Conservation (phyloP, 2,797 vertebrate genomes). For the Lates japonicus region DNA sequence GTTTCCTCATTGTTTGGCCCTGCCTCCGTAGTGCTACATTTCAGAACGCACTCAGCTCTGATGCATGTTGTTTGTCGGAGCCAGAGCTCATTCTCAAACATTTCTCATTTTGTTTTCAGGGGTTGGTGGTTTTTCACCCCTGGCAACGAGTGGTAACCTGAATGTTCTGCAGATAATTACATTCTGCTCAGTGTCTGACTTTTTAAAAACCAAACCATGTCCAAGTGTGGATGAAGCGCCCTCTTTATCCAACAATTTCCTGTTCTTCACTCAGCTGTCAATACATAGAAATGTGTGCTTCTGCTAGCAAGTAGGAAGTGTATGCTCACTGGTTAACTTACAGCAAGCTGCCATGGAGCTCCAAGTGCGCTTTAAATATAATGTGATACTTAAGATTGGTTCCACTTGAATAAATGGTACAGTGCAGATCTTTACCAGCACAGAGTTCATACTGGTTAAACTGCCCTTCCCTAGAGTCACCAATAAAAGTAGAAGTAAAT, state of each 20-base stretch:
- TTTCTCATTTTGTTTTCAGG: conserved; percentile 11
- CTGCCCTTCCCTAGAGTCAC: background rate
- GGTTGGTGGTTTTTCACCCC: background rate
- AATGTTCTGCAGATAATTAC: background rate
- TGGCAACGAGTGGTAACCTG: background rate
- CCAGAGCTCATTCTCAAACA: conserved; percentile 4
- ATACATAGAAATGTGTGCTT: background rate
- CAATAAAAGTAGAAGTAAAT: too few species aligned
- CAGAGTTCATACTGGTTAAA: background rate
- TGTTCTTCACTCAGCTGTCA: background rate
- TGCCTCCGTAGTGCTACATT: background rate
- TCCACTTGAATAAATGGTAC: background rate
- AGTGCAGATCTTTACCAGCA: background rate
- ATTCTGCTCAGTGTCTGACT: background rate
- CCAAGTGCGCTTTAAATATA: background rate
- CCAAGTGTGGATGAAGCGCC: background rate
- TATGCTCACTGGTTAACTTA: background rate
- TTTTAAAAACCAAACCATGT: background rate
- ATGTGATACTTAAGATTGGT: background rate
- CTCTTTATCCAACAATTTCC: background rate
- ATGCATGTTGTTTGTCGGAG: background rate
- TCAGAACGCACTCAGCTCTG: background rate
- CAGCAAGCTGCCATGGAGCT: background rate
- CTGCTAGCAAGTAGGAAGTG: background rate
- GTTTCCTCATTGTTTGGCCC: conserved; percentile 1